Percentiles rank a stretch among this genome's conserved stretches.
Conservation (phyloP, 2,888 invertebrate genomes). For the Neuroscelio doddi region DNA sequence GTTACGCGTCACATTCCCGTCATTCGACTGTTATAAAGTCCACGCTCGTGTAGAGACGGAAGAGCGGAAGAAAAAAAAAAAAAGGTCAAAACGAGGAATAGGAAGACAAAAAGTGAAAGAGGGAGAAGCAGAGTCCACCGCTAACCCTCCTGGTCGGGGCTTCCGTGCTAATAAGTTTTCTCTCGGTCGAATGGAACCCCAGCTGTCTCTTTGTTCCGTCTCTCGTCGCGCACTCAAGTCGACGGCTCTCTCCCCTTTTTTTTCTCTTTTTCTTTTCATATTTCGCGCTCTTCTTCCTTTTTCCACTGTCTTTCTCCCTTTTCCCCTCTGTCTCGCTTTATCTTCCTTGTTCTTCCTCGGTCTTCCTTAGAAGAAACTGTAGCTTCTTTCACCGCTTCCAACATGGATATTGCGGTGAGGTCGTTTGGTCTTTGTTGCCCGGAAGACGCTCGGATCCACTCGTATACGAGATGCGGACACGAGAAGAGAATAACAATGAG, state of each 20-base stretch:
- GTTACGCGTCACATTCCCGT: constrained; percentile 22
- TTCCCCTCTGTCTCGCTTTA: constrained; percentile 6
- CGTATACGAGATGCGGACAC: constrained; percentile 25
- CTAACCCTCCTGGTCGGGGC: constrained; percentile 20
- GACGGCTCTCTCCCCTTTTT: constrained; percentile 29
- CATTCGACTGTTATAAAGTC: constrained; percentile 14
- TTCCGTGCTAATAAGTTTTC: constrained; percentile 50
- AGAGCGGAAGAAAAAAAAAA: constrained; percentile 1
- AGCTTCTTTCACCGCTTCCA: constrained; percentile 20
- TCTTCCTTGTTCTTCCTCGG: constrained; percentile 21
- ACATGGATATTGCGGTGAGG: constrained; percentile 27
- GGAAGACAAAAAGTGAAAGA: background rate
- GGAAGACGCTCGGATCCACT: constrained; percentile 30
- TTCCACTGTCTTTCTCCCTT: constrained; percentile 21
- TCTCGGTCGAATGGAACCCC: constrained; percentile 46
- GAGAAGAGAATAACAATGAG: constrained; percentile 36
- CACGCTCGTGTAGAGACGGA: constrained; percentile 11
- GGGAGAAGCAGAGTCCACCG: constrained; percentile 15
- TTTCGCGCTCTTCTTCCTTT: constrained; percentile 3
- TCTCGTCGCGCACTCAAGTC: constrained; percentile 33
- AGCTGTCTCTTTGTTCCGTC: constrained; percentile 43
- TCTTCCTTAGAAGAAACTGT: constrained; percentile 26
- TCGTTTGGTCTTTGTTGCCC: constrained; percentile 43
- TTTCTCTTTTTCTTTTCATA: constrained; percentile 10
- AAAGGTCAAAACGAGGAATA: background rate